Conservation (phyloP, 2,888 invertebrate species). For the Caenorhabditis angaria region DNA sequence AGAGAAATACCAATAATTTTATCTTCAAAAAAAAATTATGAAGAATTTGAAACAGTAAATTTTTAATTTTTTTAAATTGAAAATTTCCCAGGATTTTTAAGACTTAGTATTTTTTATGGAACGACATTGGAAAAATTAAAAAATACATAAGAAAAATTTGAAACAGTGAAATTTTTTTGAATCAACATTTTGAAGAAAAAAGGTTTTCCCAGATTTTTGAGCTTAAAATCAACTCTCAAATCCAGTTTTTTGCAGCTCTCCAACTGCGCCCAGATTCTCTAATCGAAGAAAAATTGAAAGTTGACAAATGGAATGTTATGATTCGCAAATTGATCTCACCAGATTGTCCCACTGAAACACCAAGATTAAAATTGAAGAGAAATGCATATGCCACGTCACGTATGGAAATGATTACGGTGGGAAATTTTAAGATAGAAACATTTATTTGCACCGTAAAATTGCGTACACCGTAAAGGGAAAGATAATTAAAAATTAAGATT, state of each 20-base stretch:
- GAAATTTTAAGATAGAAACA: neutral
- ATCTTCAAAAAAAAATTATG: neutral
- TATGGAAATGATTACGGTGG: slow-evolving; percentile 30
- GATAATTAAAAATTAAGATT: neutral
- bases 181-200: too few species aligned
- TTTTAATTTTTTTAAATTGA: neutral
- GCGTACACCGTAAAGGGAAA: neutral
- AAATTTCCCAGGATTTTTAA: neutral
- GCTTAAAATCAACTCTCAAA: too few species aligned
- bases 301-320: slow-evolving; percentile 35
- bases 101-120: too few species aligned
- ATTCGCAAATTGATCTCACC: slow-evolving; percentile 24
- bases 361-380: slow-evolving; percentile 34
- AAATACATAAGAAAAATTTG: too few species aligned
- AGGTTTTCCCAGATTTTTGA: too few species aligned
- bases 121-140: too few species aligned
- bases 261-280: slow-evolving; percentile 26
- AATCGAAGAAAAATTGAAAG: slow-evolving; percentile 23
- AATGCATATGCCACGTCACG: slow-evolving; percentile 46
- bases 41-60: neutral
- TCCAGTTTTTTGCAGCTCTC: slow-evolving; percentile 35
- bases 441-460: neutral
- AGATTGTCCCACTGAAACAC: slow-evolving; percentile 24
- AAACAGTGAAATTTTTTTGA: neutral
- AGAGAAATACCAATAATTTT: too few species aligned